Evolutionary conservation across 2,113 vertebrate species (phyloP), one percentile per base, ranked within the genome.

Genomic region (Larimichthys crocea): DNA sequence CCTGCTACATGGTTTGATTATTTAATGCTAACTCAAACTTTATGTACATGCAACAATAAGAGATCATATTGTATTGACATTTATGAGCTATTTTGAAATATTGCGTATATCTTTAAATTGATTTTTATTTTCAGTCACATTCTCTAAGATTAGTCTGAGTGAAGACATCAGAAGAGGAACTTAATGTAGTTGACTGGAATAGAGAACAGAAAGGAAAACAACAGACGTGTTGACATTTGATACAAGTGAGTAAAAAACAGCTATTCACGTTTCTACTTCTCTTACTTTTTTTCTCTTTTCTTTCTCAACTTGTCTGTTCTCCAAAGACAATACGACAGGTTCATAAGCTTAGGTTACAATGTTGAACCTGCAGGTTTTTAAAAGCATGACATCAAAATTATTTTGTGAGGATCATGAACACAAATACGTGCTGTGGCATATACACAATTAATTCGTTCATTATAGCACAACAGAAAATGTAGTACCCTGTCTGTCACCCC

Each of bases 151-250:
- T n/a, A 74, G 40, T 9, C 1, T 16, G 0, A 9, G 11, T 59
- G 17, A 24, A 2, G 19, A 46, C 11, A 22, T 7, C 35, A 42
- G 24, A 62, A 71, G 20, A 49, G 82, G 69, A 76, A 71, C 55
- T 29, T 48, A n/a, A 35, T 46, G 17, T 19, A 48, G 4, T 44
- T 0, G 48, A 9, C 0, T 52, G 8, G 8, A 83, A 75, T 26
- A 12, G 50, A 48, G 64, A 84, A 69, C 62, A 63, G 44, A 83
- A 86, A 76, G 62, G 29, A 20, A 71, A 68, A 35, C 26, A 59
- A 17, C 46, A 46, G 10, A 46, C 44, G 31, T 35, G 31, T 26
- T 52, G 3, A 15, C 11, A 6, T 55, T 16, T 6, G 3, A 20
- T 16, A 2, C 26, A 24, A 15, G 48, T 31, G 46, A 72, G 55